Evolutionary conservation across 2,113 vertebrate genomes (phyloP), one percentile per base, ranked within the genome.

Genomic region (Trachemys scripta): DNA sequence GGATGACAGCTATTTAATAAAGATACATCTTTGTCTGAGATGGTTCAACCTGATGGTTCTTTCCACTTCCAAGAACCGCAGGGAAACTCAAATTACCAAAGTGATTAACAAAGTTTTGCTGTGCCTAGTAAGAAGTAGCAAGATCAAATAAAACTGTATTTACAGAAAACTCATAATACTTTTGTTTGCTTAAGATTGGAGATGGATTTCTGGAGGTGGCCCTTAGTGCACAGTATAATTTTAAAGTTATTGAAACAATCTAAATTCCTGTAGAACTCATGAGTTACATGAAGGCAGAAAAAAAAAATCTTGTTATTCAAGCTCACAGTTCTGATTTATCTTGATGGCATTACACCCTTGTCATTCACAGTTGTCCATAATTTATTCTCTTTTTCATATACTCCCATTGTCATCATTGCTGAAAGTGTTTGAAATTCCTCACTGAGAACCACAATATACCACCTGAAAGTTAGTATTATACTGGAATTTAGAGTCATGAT

Each of bases 271-370:
- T 20, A 90, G 16, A 88, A 27, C n/a, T 72, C 25, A 42, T 45
- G 17, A 82, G 38, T 1, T 54, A 45, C 76, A 22, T 7, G 0
- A 1, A 29, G 13, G 1, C 72, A 47, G 1, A 3, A 14, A 5
- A 42, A 75, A 85, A 17, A 78, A 59, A 4, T 8, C 0, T 4
- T 80, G 29, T 69, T 59, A 45, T 14, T 56, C n/a, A 69, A 7
- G 90, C n/a, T 20, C 45, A 54, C 51, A 56, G 88, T 82, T 29
- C 92, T 93, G 20, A 94, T 94, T 93, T 96, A 69, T 95, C 89
- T 96, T 93, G 79, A 93, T 94, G 84, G 53, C 51, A 94, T 90
- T 82, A 94, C 82, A 95, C 42, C 24, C 82, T 94, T 96, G 50
- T 56, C 89, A 96, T 90, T 95, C 90, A 85, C 75, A 94, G 45